Conservation (phyloP, 1,140 invertebrate species). For the Drosophila bocqueti region DNA sequence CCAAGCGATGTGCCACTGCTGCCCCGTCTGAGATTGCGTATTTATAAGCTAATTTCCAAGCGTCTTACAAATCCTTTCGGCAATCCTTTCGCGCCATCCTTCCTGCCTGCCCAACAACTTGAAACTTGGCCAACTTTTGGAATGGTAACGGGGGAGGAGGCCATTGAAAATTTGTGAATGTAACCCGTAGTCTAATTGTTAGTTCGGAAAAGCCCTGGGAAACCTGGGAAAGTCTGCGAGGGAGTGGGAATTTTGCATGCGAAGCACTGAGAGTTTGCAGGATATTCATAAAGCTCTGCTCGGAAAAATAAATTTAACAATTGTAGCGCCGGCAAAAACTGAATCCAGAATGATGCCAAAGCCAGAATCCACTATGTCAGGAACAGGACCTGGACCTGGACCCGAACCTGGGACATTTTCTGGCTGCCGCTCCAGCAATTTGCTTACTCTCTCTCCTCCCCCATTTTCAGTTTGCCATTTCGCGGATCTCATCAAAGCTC, state of each 20-base stretch:
- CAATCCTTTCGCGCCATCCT: constrained; percentile 1
- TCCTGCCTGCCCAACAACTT: constrained; percentile 2
- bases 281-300: constrained; percentile 28
- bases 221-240: background rate
- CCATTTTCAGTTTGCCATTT: constrained; percentile 37
- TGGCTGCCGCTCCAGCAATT: constrained; percentile 15
- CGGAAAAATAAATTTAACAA: constrained; percentile 39
- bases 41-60: constrained; percentile 79
- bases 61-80: constrained; percentile 52
- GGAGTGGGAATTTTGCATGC: background rate
- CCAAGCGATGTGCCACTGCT: constrained; percentile 19
- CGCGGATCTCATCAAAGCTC: constrained; percentile 51
- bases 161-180: constrained; percentile 55
- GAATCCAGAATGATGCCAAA: constrained; percentile 62
- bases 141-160: background rate
- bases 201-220: constrained; percentile 8
- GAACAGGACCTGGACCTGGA: background rate
- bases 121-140: constrained; percentile 41
- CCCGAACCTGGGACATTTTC: constrained; percentile 18
- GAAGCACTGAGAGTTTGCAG: constrained; percentile 2
- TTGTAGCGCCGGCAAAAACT: constrained; percentile 55
- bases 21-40: constrained; percentile 64
- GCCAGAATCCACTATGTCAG: constrained; percentile 1
- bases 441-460: constrained; percentile 11
- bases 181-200: constrained; percentile 55